Base-by-base conservation (phyloP, 2,113 vertebrate species). In the Spermophilus dauricus region DNA sequence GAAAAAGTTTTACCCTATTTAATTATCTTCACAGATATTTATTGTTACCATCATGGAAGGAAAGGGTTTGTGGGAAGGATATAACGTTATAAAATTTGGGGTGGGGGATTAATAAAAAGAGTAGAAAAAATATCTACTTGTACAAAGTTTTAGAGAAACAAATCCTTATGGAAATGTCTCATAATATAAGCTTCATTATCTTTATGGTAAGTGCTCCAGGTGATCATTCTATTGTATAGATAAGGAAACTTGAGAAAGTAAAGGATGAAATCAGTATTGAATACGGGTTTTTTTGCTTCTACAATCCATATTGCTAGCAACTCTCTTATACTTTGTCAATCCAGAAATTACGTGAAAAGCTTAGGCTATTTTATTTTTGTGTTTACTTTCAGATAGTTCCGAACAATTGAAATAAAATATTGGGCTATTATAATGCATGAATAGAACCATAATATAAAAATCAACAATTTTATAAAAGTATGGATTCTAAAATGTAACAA, bases 21-120 rank as follows among this genome's bases (percentile, higher is more conserved):
- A 80, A 92, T 67, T 81, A 26, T 95, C 58, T 93, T 95, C 48
- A 63, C 24, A 67, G 56, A 56, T 9, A 39, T 58, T 73, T 85
- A 48, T 67, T 45, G 48, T 88, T 88, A 75, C 20, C 3, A 42
- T 75, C 32, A 67, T 5, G 4, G 13, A 77, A 69, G 56, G 12
- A 58, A 11, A 4, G 8, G 5, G 2, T 85, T 92, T 85, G 45
- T 73, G 56, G 45, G 14, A 88, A 9, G 78, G 2, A 26, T 61
- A 6, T 42, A 95, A 92, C 42, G 30, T 65, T 78, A 37, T 77
- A 58, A 89, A 84, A 81, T 22, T 75, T 67, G 11, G 24, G 16
- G 10, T 20, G 73, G 28, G 16, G 28, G 3, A 2, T 89, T 51
- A 81, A 90, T 34, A 58, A 82, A 58, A 89, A 72, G 51, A 56